Base-by-base conservation (phyloP, 2,113 vertebrate genomes). In the Lota lota region DNA sequence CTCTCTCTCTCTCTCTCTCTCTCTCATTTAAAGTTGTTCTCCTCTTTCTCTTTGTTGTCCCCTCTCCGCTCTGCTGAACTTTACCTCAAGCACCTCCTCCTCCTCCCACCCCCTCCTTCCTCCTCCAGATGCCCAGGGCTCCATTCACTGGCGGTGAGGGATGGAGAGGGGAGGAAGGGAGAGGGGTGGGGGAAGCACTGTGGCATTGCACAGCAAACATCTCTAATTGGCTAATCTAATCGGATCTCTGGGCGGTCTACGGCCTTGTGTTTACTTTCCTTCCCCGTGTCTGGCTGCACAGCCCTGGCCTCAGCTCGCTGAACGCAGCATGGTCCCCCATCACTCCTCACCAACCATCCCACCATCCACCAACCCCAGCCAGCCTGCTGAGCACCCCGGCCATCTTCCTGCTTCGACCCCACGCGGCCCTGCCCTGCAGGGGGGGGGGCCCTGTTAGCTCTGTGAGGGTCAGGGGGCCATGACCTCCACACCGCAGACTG, bases 221-320 rank as follows among this genome's bases (percentile, higher is more conserved):
- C 88, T 71, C 85, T 87, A 85, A 88, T 78, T 82, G 80, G 81
- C 79, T 88, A 88, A 90, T 90, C 88, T 88, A 85, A 88, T 87
- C 87, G 86, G 84, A 90, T 90, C 84, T 87, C 85, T 81, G 82
- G 81, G 88, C 79, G 76, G 86, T 85, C 84, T 70, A 67, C 77
- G 76, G 76, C 70, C 79, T 78, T 66, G 77, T 88, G 87, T 90
- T 88, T 88, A 90, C 87, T 81, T 88, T 90, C 64, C 18, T 83
- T 79, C 88, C 80, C 21, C 71, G 81, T 87, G 88, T 84, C 87
- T 84, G 87, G 40, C 40, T 11, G 40, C 40, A 14, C 0, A 76
- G 63, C 50, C 61, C 79, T 66, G 82, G 72, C 79, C 70, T 80
- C 63, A 76, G 72, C 79, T 81, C 66, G 53, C 83, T 85, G 80